phyloP scores from a whole-genome alignment of 2,888 invertebrate genomes.

The Machimus rusticus region DNA sequence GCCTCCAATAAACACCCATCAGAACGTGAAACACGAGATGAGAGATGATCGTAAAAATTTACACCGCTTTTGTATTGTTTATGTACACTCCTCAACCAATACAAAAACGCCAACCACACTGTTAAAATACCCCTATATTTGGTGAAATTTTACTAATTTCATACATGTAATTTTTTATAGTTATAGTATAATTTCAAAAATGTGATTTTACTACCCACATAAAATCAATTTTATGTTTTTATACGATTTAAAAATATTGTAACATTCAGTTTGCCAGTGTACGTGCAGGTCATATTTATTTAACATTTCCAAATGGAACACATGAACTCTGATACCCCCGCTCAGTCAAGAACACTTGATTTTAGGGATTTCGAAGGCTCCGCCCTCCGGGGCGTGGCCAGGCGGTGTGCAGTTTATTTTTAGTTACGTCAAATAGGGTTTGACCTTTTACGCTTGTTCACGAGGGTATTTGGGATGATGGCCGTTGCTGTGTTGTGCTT shows the following conservation, averaged over 20 bases:
- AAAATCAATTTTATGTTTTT: neutral
- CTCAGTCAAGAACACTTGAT: constrained; percentile 45
- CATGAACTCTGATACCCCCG: constrained; percentile 48
- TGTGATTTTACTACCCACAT: neutral
- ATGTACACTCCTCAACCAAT: neutral
- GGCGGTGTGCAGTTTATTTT: constrained; percentile 33
- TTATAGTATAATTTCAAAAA: neutral
- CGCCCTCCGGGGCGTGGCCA: constrained; percentile 46
- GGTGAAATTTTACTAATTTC: neutral
- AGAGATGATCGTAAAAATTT: constrained; percentile 39
- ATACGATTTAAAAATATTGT: neutral
- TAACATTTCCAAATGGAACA: constrained; percentile 49
- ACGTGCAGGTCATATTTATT: constrained; percentile 46
- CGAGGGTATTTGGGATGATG: constrained; percentile 18
- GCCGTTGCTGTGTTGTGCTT: constrained; percentile 25
- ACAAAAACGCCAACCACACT: neutral
- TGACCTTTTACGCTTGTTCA: constrained; percentile 47
- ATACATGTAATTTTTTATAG: neutral
- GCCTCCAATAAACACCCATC: constrained; percentile 60
- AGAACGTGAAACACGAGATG: constrained; percentile 42
- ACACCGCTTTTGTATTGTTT: neutral
- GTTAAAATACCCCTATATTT: neutral
- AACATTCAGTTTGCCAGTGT: neutral
- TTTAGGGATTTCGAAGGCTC: constrained; percentile 40
- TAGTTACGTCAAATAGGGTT: constrained; percentile 47